phyloP scores from a whole-genome alignment of 2,888 invertebrate genomes.

The Pollenia labialis region DNA sequence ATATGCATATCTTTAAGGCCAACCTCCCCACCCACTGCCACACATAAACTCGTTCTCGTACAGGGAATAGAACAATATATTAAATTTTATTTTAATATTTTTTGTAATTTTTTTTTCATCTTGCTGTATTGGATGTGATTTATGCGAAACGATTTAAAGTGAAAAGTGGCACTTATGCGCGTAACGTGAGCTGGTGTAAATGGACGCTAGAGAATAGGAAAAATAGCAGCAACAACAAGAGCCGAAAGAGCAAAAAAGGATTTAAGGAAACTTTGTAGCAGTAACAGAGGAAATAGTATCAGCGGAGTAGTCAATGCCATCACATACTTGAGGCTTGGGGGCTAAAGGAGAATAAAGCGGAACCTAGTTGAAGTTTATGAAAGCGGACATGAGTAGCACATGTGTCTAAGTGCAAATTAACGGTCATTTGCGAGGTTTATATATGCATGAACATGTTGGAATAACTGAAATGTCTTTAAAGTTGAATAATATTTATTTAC shows the following conservation, averaged over 20 bases:
- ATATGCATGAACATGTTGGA: constrained; percentile 41
- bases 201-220: constrained; percentile 60
- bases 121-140: constrained; percentile 54
- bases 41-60: not conserved
- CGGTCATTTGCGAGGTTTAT: constrained; percentile 57
- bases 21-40: constrained; percentile 15
- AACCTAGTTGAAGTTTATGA: constrained; percentile 33
- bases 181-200: constrained; percentile 62
- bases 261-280: not conserved
- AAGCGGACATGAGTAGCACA: constrained; percentile 54
- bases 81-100: constrained; percentile 34
- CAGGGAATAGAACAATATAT: constrained; percentile 52
- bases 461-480: constrained; percentile 26
- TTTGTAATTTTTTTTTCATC: constrained; percentile 5
- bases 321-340: not conserved
- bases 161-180: constrained; percentile 69
- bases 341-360: not conserved
- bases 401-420: constrained; percentile 67
- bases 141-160: constrained; percentile 70
- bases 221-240: not conserved
- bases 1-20: not conserved
- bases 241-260: not conserved
- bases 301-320: constrained; percentile 26
- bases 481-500: constrained; percentile 38
- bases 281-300: not conserved